Evolutionary conservation across 2,113 vertebrate species (phyloP).

Genomic region (Sinosuthora webbiana): DNA sequence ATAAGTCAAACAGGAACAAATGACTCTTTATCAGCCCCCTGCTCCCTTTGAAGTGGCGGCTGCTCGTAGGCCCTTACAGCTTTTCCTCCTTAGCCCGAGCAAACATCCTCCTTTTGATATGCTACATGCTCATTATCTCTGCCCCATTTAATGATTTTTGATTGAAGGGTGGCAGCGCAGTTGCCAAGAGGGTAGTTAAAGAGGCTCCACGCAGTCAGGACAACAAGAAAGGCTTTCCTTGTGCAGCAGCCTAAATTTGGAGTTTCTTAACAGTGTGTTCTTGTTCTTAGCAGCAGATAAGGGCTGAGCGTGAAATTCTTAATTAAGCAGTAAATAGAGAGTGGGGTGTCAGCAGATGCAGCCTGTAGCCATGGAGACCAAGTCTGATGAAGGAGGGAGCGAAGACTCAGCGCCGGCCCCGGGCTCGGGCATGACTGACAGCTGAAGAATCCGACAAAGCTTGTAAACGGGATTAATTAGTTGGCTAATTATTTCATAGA

Average conservation of each 20-base stretch:
- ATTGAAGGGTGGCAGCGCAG: constrained; percentile 79
- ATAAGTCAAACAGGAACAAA: constrained; percentile 88
- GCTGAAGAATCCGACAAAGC: constrained; percentile 83
- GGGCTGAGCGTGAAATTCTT: constrained; percentile 86
- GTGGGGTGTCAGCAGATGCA: constrained; percentile 86
- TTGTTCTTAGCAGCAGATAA: constrained; percentile 85
- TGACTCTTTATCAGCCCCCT: constrained; percentile 78
- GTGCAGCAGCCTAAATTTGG: constrained; percentile 80
- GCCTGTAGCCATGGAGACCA: constrained; percentile 81
- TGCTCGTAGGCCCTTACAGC: constrained; percentile 73
- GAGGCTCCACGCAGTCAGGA: constrained; percentile 71
- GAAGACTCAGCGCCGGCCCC: constrained; percentile 54
- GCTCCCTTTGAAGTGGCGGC: constrained; percentile 81
- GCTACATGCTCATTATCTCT: constrained; percentile 83
- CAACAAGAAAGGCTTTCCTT: constrained; percentile 80
- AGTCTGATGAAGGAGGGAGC: constrained; percentile 75
- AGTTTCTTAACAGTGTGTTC: constrained; percentile 82
- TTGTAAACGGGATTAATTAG: constrained; percentile 84
- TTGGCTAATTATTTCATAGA: constrained; percentile 80
- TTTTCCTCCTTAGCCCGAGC: constrained; percentile 78
- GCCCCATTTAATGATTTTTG: constrained; percentile 85
- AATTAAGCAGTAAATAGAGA: constrained; percentile 88
- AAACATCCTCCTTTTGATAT: constrained; percentile 84
- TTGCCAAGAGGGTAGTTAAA: constrained; percentile 76
- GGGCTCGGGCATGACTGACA: constrained; percentile 76